Base-by-base conservation (phyloP, 2,797 vertebrate genomes). In the Melanotaenia pygmaea region DNA sequence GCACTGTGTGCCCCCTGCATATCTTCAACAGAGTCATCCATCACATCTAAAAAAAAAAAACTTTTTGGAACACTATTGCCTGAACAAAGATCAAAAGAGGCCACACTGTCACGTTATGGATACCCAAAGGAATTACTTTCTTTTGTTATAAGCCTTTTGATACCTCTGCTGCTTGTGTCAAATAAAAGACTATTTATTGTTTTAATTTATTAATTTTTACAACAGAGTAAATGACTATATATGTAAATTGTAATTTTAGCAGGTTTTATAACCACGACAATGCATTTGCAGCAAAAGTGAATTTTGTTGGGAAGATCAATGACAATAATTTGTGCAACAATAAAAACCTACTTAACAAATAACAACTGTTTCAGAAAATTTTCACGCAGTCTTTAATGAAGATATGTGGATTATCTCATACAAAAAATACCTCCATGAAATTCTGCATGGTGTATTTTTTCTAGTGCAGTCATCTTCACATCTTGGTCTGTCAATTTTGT, bases 121-220 rank as follows among this genome's bases (percentile, higher is more conserved):
- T 74, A 71, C 43, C 62, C 59, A 61, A 68, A 81, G 45, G 75
- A 82, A 83, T 67, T 68, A 69, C 45, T 80, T 79, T 82, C 54
- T 76, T 86, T 79, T 79, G 67, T 86, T 79, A 51, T 76, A 81
- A 84, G 75, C 82, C 76, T 86, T 89, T 84, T 88, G 89, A 92
- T 88, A 90, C 88, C 90, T 94, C 92, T 95, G 94, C 95, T 96
- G 95, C 93, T 95, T 95, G 70, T 86, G 85, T 92, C 87, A 88
- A 83, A 81, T 89, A 80, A 88, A 86, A 89, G 64, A 88, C 92
- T 98, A 99, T 98, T 98, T 98, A 98, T 98, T 98, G 92, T 79
- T 95, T 91, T 95, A 97, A 99, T 97, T 98, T 99, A 99, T 99
- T 98, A 86, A 90, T 88, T 91, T 93, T 90, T 90, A 90, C 82